Evolutionary conservation across 2,797 vertebrate genomes (phyloP).

Genomic region (Lepidocolaptes lacrymiger): DNA sequence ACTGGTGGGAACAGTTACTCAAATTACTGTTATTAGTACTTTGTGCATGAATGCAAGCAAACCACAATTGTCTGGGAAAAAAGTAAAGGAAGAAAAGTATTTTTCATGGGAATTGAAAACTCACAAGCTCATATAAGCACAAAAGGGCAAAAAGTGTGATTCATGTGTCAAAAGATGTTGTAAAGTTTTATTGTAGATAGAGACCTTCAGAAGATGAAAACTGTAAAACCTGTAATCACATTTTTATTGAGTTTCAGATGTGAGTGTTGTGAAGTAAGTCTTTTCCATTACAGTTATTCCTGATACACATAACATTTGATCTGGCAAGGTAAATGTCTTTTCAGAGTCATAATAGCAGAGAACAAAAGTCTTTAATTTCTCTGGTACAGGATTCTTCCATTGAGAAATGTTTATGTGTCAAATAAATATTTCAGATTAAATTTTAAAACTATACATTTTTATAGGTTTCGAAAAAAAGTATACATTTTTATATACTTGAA

Average conservation of each 20-base stretch:
- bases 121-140: background rate
- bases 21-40: conserved; percentile 38
- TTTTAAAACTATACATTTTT: background rate
- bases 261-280: background rate
- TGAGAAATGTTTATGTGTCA: background rate
- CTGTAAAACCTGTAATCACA: background rate
- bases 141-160: background rate
- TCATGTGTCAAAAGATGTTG: background rate
- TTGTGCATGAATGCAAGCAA: conserved; percentile 33
- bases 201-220: background rate
- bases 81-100: background rate
- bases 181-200: background rate
- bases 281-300: background rate
- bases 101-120: background rate
- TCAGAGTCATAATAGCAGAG: background rate
- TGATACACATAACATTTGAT: background rate
- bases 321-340: background rate
- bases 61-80: background rate
- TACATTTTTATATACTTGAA: too few relatives aligned
- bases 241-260: background rate
- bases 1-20: background rate
- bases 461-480: background rate
- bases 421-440: background rate
- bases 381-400: background rate
- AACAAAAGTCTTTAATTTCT: background rate